Conservation (phyloP, 92 coral and sea anemone genomes). For the Nematostella vectensis region DNA sequence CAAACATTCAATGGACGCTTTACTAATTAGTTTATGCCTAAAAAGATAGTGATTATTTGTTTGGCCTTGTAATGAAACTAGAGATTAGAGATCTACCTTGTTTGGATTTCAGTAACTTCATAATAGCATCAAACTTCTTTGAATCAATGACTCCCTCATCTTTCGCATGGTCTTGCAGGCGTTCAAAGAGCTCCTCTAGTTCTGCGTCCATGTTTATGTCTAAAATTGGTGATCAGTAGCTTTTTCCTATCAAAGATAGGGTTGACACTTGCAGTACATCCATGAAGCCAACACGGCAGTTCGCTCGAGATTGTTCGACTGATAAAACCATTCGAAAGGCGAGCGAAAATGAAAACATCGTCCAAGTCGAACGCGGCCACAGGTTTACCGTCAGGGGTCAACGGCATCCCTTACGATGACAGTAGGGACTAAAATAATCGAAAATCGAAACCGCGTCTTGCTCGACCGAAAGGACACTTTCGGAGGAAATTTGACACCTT, state of each 20-base stretch:
- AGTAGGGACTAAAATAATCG: too few relatives aligned
- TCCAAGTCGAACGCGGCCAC: conserved; percentile 3
- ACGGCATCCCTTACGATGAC: too few relatives aligned
- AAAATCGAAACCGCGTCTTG: too few relatives aligned
- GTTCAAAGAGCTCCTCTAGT: conserved; percentile 12
- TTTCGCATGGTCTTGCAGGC: conserved; percentile 13
- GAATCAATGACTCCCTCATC: conserved; percentile 10
- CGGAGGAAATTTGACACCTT: too few relatives aligned
- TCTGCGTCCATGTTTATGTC: conserved; percentile 8
- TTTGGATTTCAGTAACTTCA: conserved; percentile 19
- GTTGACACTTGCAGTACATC: neutral
- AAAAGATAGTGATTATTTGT: too few relatives aligned
- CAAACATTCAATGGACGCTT: too few relatives aligned
- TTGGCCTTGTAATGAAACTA: too few relatives aligned
- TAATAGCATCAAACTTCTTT: conserved; percentile 20
- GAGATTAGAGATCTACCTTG: too few relatives aligned
- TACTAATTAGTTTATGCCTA: too few relatives aligned
- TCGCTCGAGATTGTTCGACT: neutral
- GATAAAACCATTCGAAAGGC: conserved; percentile 20
- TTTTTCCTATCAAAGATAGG: neutral
- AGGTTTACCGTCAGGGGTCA: too few relatives aligned
- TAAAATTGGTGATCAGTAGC: neutral
- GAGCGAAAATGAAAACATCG: conserved; percentile 13
- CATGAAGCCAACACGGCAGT: neutral
- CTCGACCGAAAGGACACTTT: too few relatives aligned